Evolutionary conservation across 2,888 invertebrate genomes (phyloP).

Genomic region (Drosophila yooni): DNA sequence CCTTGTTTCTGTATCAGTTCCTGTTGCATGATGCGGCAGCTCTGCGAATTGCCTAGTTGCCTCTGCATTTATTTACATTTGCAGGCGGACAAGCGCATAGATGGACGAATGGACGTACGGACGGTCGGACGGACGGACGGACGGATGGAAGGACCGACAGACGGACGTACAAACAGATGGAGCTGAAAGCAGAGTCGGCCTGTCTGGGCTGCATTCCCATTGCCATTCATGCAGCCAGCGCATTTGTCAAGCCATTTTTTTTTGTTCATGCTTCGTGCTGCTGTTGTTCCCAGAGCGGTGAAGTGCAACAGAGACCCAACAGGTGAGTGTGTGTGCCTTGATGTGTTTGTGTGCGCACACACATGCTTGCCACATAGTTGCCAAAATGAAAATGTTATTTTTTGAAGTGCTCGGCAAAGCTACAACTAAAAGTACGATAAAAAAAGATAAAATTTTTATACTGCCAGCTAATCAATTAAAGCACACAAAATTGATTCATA

Average conservation of each 20-base stretch:
- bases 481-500: slow-evolving; percentile 36
- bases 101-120: neutral
- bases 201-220: slow-evolving; percentile 56
- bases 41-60: slow-evolving; percentile 39
- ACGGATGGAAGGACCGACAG: neutral
- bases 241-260: slow-evolving; percentile 62
- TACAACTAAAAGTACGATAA: neutral
- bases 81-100: slow-evolving; percentile 20
- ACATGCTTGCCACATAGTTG: slow-evolving; percentile 26
- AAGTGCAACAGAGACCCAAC: slow-evolving; percentile 45
- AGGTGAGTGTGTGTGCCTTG: slow-evolving; percentile 45
- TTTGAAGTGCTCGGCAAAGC: slow-evolving; percentile 17
- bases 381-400: slow-evolving; percentile 50
- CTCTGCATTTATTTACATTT: slow-evolving; percentile 78
- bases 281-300: slow-evolving; percentile 24
- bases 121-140: slow-evolving; percentile 8
- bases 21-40: slow-evolving; percentile 37
- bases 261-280: neutral
- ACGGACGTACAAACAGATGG: slow-evolving; percentile 7
- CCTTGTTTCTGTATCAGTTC: neutral
- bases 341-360: slow-evolving; percentile 6
- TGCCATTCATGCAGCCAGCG: slow-evolving; percentile 50
- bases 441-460: neutral
- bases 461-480: slow-evolving; percentile 51
- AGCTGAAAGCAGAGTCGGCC: slow-evolving; percentile 43